Base-by-base conservation (phyloP, 2,797 vertebrate genomes). In the Paguma larvata region DNA sequence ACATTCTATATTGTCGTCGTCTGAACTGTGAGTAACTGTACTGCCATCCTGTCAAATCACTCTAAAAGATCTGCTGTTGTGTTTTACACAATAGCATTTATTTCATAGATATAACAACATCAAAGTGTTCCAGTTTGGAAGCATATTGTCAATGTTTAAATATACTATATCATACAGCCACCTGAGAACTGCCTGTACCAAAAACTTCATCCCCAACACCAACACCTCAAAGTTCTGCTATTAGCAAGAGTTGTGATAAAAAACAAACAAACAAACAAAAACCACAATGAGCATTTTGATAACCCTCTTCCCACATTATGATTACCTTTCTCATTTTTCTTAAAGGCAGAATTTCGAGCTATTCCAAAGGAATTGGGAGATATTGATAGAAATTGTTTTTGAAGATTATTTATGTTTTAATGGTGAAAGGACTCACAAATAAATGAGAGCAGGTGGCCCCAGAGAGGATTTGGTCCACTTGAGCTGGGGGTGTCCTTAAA, bases 21-120 rank as follows among this genome's bases (percentile, higher is more conserved):
- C 90, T 98, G 97, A 98, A 98, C 97, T 98, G 96, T 98, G 97
- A 98, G 97, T 98, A 98, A 98, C 82, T 96, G 0, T 92, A 95
- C 94, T 98, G 96, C 98, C 97, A 98, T 97, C 59, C 87, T 98
- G 96, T 98, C 98, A 98, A 84, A 88, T 96, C 48, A 67, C 91
- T 97, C 96, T 97, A 0, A 96, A 97, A 98, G 94, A 98, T 97
- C 87, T 97, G 97, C 87, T 98, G 79, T 98, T 93, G 77, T 88
- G 67, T 97, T 98, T 98, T 97, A 98, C 73, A 94, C 4, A 16
- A 95, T 94, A 90, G 89, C 95, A 98, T 98, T 98, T 98, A 98
- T 98, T 98, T 97, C 91, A 97, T 25, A 97, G 93, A 94, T 91
- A 97, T 1, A 96, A 98, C 75, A 32, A 97, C 32, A 93, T 41